Base-by-base conservation (phyloP, 2,113 vertebrate species). In the Erinaceus europaeus region DNA sequence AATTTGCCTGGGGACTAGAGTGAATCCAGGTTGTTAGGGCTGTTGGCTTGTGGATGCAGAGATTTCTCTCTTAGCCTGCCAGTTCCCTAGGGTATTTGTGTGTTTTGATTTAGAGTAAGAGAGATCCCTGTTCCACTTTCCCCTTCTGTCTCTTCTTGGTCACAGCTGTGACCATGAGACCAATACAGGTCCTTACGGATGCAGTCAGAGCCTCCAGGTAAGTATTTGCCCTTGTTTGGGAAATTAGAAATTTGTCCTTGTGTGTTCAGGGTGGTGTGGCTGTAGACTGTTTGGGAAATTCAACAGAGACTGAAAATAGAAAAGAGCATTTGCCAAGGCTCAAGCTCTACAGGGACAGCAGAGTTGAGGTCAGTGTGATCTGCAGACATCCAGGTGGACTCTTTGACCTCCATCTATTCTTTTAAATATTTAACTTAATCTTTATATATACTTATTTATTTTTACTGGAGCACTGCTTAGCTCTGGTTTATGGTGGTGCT, bases 1-100 rank as follows among this genome's bases (percentile, higher is more conserved):
- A 78, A 95, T 94, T 94, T 94, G 78, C 77, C 61, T 72, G 46
- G 53, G 84, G 55, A 91, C 85, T 72, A 86, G 69, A 88, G 52
- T 91, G 90, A 86, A 84, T 87, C 65, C 84, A 71, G 80, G 81
- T 86, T 5, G 18, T 32, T 62, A 86, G 38, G 52, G 61, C 62
- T 34, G 36, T 55, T n/a, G 46, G n/a, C 42, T 62, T 34, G 79
- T 27, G 71, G 71, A 65, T 74, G 67, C 18, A 23, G 69, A 59
- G 50, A 65, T 62, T 27, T 34, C 34, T 82, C 59, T 62, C 29
- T 32, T 29, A 55, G 46, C 34, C 40, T 85, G 40, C 50, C 18
- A 21, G 0, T 9, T 32, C 32, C 36, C 18, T 38, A 15, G 67
- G 64, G 34, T 76, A n/a, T 90, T 84, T 65, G 65, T 84, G 46